phyloP scores from a whole-genome alignment of 2,888 invertebrate genomes.

The Dioctria rufipes region DNA sequence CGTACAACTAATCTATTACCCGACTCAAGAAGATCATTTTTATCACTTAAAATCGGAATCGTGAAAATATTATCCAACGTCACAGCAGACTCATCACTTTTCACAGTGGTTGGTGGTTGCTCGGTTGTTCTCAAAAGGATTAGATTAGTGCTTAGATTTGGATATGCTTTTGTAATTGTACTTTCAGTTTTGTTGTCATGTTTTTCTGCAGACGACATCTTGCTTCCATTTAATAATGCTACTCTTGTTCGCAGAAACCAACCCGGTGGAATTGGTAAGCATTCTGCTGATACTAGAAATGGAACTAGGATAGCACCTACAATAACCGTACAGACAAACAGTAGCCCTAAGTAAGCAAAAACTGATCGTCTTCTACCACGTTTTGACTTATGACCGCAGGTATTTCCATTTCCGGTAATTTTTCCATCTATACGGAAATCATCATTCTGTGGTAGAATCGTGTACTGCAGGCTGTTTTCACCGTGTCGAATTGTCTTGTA shows the following conservation, averaged over 20 bases:
- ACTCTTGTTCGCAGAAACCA: constrained; percentile 66
- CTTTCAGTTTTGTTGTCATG: constrained; percentile 56
- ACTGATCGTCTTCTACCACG: constrained; percentile 66
- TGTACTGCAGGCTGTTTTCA: constrained; percentile 82
- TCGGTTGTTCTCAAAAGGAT: constrained; percentile 1
- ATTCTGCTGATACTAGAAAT: constrained; percentile 69
- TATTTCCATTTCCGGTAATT: constrained; percentile 73
- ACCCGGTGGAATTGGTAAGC: constrained; percentile 68
- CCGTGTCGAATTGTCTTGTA: constrained; percentile 84
- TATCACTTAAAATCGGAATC: constrained; percentile 44
- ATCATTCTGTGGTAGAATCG: constrained; percentile 81
- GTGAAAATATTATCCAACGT: constrained; percentile 51
- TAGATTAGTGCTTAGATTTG: constrained; percentile 9
- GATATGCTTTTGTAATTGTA: constrained; percentile 61
- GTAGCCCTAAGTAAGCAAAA: constrained; percentile 69
- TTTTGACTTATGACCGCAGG: constrained; percentile 66
- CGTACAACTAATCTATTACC: constrained; percentile 8
- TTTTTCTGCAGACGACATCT: not conserved
- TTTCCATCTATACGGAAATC: constrained; percentile 77
- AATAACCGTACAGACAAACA: constrained; percentile 70
- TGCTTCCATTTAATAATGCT: constrained; percentile 24
- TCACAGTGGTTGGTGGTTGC: constrained; percentile 26
- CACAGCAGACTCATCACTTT: not conserved
- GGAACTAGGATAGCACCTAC: constrained; percentile 70
- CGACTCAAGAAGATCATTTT: not conserved